phyloP scores from a whole-genome alignment of 1,140 invertebrate species.

The Scaptomyza pallida region DNA sequence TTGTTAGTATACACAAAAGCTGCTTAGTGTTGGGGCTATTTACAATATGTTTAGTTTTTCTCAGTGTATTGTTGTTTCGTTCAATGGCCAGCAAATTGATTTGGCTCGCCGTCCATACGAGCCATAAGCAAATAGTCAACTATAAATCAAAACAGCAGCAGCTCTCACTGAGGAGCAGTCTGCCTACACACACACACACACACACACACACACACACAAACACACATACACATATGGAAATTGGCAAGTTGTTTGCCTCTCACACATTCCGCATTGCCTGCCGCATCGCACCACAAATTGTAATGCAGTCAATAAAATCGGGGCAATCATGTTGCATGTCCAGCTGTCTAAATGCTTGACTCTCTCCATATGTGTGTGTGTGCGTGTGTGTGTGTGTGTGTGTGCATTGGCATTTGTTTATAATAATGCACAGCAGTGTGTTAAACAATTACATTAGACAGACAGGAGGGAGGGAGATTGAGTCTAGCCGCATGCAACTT shows the following conservation, averaged over 20 bases:
- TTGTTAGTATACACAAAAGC: too few relatives aligned
- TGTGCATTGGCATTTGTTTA: constrained; percentile 62
- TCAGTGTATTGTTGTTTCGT: neutral
- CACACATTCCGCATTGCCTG: neutral
- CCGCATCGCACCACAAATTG: constrained; percentile 1
- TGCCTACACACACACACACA: neutral
- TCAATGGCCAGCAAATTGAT: constrained; percentile 44
- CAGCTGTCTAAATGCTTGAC: constrained; percentile 16
- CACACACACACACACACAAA: too few relatives aligned
- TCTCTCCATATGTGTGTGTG: constrained; percentile 20
- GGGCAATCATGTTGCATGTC: constrained; percentile 56
- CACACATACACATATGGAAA: constrained; percentile 29
- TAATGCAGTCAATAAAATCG: constrained; percentile 75
- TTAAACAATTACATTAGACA: constrained; percentile 77
- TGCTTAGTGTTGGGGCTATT: too few relatives aligned
- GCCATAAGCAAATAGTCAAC: constrained; percentile 5
- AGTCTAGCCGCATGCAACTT: constrained; percentile 14
- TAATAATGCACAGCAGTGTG: constrained; percentile 75
- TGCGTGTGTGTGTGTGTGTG: constrained; percentile 9
- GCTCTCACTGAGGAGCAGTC: neutral
- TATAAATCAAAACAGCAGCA: constrained; percentile 44
- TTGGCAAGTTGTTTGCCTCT: constrained; percentile 28
- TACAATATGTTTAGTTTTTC: too few relatives aligned
- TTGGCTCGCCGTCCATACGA: constrained; percentile 16
- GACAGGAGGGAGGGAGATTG: neutral